Evolutionary conservation across 2,113 vertebrate species (phyloP), one percentile per base, ranked within the genome.

Genomic region (Sceloporus undulatus): DNA sequence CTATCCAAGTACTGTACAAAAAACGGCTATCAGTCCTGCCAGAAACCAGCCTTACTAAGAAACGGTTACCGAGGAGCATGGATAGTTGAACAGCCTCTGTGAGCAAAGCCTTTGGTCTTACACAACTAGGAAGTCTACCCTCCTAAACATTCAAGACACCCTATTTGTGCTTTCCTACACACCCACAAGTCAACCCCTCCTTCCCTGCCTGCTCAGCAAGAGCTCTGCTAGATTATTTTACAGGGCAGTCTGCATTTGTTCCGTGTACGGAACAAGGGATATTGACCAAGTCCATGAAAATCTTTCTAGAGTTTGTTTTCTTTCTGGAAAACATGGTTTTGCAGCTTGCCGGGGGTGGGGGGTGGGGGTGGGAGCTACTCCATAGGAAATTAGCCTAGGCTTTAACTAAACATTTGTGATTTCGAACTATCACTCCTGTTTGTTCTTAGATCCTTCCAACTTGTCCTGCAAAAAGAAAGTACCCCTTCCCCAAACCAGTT

Each of bases 91-190:
- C 10, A 2, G 71, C 48, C 9, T 80, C 14, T 29, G 8, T 34
- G 11, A n/a, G 10, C 34, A 3, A 68, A 54, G 59, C 27, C 40
- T 83, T 56, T 9, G 56, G 34, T 1, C 65, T 68, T 81, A n/a
- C n/a, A 14, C 48, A 85, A 76, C 5, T 6, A 65, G 11, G 48
- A 76, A 59, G 23, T 48, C 16, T 19, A 38, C n/a, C 3, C 38
- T 54, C 6, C 66, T 14, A 42, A 73, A 18, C 56, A 82, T 62
- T 76, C 29, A 86, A 66, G 59, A 23, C 16, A 52, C 13, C 42
- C 40, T 68, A 79, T 79, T 79, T 70, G 65, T 79, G 18, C 40
- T 25, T 79, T 62, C 27, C 62, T 70, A 86, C 75, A 86, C 59
- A 68, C 62, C 48, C 73, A 82, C 59, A 77, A 66, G 27, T 54